A percentile compares a stretch with the other conserved stretches of the same genome.
These are phyloP conservation scores for Chrysolina haemoptera DNA, from an alignment of 2,888 invertebrate species.

Conservation along the genomic window DNA sequence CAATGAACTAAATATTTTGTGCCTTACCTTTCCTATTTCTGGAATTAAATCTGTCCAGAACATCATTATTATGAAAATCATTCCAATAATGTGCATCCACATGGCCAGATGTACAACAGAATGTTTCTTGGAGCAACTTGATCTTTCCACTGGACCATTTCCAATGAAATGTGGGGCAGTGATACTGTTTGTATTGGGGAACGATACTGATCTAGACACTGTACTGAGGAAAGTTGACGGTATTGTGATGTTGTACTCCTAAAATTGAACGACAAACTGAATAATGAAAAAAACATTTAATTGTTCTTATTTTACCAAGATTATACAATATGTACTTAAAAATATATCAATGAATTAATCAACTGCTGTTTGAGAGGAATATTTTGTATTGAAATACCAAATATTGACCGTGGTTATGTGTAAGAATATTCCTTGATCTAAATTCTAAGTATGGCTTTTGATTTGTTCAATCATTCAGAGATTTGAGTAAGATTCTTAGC, in stretches of 20 bases:
- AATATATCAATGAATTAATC: too few species aligned
- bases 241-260: slow-evolving; percentile 57
- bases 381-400: too few species aligned
- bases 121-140: slow-evolving; percentile 56
- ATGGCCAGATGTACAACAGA: slow-evolving; percentile 66
- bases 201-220: slow-evolving; percentile 72
- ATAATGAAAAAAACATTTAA: background rate
- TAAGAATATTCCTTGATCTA: too few species aligned
- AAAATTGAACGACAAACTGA: slow-evolving; percentile 35
- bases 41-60: slow-evolving; percentile 73
- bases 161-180: slow-evolving; percentile 41
- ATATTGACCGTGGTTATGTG: too few species aligned
- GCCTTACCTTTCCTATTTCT: slow-evolving; percentile 71
- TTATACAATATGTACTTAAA: too few species aligned
- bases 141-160: slow-evolving; percentile 37
- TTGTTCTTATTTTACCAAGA: background rate
- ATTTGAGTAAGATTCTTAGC: too few species aligned
- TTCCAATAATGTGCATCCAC: slow-evolving; percentile 71
- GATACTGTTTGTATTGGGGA: slow-evolving; percentile 62
- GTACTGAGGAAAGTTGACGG: slow-evolving; percentile 69
- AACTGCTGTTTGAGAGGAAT: too few species aligned
- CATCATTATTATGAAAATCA: slow-evolving; percentile 67
- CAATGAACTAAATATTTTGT: slow-evolving; percentile 26
- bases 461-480: too few species aligned
- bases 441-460: too few species aligned